These are phyloP conservation scores for Habrosyne pyritoides DNA, from an alignment of 2,888 invertebrate species.

Conservation along the genomic window DNA sequence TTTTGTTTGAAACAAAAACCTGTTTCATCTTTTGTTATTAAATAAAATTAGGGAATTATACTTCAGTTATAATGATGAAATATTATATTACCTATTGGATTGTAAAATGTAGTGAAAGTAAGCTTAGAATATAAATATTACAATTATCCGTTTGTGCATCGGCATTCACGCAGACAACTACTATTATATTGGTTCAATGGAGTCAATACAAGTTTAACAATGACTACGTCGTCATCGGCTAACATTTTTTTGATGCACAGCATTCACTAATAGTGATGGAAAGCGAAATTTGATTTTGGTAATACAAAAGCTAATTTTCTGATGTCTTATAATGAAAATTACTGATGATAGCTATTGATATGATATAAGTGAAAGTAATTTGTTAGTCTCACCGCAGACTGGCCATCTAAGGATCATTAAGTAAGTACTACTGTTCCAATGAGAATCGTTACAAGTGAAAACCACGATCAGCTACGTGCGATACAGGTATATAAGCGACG, in stretches of 20 bases:
- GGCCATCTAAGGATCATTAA: conserved; percentile 50
- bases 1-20: background rate
- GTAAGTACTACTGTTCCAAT: conserved; percentile 34
- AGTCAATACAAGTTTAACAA: conserved; percentile 5
- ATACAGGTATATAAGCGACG: conserved; percentile 16
- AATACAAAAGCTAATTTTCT: conserved; percentile 41
- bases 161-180: background rate
- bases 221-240: conserved; percentile 16
- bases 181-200: conserved; percentile 10
- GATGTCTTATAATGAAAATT: conserved; percentile 44
- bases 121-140: background rate
- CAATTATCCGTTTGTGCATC: background rate
- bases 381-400: conserved; percentile 50
- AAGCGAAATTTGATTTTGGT: conserved; percentile 43
- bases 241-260: conserved; percentile 33
- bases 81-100: background rate
- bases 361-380: conserved; percentile 68
- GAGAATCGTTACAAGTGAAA: conserved; percentile 38
- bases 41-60: background rate
- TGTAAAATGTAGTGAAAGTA: conserved; percentile 1
- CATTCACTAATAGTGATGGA: conserved; percentile 34
- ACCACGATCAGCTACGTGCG: conserved; percentile 35
- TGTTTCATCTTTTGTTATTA: background rate
- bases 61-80: background rate
- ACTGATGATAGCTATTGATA: conserved; percentile 39